phyloP scores from a whole-genome alignment of 1,140 invertebrate species.

The Drosophila varians region DNA sequence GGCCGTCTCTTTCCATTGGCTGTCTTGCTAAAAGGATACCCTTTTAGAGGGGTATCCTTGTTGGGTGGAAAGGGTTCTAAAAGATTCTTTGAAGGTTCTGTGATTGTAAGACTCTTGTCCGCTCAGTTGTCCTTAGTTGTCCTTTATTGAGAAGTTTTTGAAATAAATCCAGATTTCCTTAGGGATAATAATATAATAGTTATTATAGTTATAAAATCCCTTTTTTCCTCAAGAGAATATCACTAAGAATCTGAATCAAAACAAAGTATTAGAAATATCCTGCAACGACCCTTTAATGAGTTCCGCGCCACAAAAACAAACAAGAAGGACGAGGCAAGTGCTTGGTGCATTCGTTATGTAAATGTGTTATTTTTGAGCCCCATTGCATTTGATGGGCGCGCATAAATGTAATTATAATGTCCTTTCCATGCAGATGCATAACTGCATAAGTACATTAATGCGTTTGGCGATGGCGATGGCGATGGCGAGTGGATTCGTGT shows the following conservation, averaged over 20 bases:
- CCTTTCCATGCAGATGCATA: slow-evolving; percentile 37
- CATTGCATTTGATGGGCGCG: slow-evolving; percentile 67
- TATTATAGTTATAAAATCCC: too few relatives aligned
- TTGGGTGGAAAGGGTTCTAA: not conserved
- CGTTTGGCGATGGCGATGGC: slow-evolving; percentile 20
- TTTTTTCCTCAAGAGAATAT: too few relatives aligned
- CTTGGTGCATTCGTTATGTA: slow-evolving; percentile 38
- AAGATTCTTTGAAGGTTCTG: too few relatives aligned
- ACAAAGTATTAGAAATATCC: too few relatives aligned
- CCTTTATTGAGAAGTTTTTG: too few relatives aligned
- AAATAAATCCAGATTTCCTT: too few relatives aligned
- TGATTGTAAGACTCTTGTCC: too few relatives aligned
- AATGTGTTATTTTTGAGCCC: slow-evolving; percentile 61
- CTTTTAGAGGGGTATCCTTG: not conserved
- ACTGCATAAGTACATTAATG: slow-evolving; percentile 41
- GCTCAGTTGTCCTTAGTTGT: too few relatives aligned
- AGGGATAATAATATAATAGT: too few relatives aligned
- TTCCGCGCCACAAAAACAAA: not conserved
- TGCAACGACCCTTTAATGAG: slow-evolving; percentile 10
- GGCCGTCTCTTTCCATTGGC: not conserved
- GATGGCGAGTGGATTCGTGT: slow-evolving; percentile 7
- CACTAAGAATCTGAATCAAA: too few relatives aligned
- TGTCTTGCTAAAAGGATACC: not conserved
- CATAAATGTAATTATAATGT: slow-evolving; percentile 74
- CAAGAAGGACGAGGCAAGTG: not conserved